Percentiles rank a stretch among this genome's conserved stretches.
Conservation (phyloP, 2,888 invertebrate genomes). For the Agonopterix alstromeriana region DNA sequence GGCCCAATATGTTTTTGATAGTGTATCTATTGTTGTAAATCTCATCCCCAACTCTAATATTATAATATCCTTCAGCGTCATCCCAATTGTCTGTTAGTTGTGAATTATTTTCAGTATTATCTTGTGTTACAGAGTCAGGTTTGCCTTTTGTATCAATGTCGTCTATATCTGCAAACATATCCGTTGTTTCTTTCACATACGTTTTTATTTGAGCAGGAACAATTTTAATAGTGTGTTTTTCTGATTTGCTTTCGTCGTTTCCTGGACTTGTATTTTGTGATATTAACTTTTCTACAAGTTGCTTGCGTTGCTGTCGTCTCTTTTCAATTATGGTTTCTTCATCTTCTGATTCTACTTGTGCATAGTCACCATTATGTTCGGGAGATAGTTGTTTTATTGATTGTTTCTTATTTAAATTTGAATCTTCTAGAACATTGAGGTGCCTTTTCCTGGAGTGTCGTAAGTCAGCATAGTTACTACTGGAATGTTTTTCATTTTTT, state of each 20-base stretch:
- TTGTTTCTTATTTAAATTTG: constrained; percentile 14
- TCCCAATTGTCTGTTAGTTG: constrained; percentile 99
- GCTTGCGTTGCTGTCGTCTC: constrained; percentile 90
- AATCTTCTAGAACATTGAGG: constrained; percentile 6
- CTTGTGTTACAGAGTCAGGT: constrained; percentile 31
- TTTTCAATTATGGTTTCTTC: constrained; percentile 95
- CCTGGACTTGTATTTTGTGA: constrained; percentile 13
- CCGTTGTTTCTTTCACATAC: constrained; percentile 76
- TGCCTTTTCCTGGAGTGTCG: constrained; percentile 15
- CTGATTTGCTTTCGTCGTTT: neutral
- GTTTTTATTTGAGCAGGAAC: constrained; percentile 43
- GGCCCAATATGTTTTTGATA: constrained; percentile 96
- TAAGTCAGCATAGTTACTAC: constrained; percentile 5
- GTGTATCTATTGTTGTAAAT: constrained; percentile 89
- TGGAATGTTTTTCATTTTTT: constrained; percentile 29
- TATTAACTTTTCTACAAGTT: constrained; percentile 80
- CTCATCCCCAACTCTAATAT: constrained; percentile 92
- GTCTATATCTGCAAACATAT: constrained; percentile 95
- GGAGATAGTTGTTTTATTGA: constrained; percentile 31
- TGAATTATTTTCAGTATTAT: constrained; percentile 80
- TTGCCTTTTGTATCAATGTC: constrained; percentile 83
- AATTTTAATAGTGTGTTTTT: constrained; percentile 11
- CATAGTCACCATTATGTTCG: constrained; percentile 78
- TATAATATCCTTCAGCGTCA: constrained; percentile 98
- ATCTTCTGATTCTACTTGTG: constrained; percentile 81